Evolutionary conservation across 2,888 invertebrate species (phyloP).

Genomic region (Pardosa pseudoannulata): DNA sequence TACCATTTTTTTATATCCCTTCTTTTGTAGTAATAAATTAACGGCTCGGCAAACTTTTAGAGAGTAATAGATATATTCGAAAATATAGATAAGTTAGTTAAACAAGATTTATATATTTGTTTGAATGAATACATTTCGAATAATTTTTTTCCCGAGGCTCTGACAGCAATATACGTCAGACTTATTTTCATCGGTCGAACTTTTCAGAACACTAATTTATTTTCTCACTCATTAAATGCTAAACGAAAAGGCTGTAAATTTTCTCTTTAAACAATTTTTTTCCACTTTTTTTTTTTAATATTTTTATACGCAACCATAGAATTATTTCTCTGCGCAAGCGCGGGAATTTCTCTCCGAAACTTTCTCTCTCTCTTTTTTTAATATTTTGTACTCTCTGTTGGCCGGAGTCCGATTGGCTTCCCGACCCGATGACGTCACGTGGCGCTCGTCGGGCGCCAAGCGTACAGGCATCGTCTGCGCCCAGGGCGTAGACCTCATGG

Average conservation of each 20-base stretch:
- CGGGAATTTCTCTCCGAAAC: not conserved
- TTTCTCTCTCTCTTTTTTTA: not conserved
- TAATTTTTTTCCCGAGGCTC: not conserved
- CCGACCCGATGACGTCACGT: conserved; percentile 58
- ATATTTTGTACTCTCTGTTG: conserved; percentile 16
- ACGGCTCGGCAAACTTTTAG: too few species aligned
- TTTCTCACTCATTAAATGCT: conserved; percentile 3
- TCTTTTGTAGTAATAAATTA: too few species aligned
- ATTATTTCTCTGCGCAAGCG: conserved; percentile 5
- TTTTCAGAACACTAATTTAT: conserved; percentile 1
- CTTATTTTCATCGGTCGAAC: not conserved
- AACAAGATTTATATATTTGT: not conserved
- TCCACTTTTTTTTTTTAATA: not conserved
- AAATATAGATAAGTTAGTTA: not conserved
- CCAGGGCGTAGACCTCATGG: conserved; percentile 53
- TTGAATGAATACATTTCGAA: not conserved
- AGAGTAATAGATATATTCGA: too few species aligned
- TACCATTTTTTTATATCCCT: too few species aligned
- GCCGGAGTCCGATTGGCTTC: conserved; percentile 35
- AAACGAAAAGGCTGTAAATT: not conserved
- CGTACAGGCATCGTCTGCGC: conserved; percentile 60
- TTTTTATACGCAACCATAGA: not conserved
- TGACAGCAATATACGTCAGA: not conserved
- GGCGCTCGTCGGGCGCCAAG: conserved; percentile 63
- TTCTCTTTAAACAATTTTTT: not conserved